Conservation (phyloP, 2,888 invertebrate species). For the Eucriotettix oculatus region DNA sequence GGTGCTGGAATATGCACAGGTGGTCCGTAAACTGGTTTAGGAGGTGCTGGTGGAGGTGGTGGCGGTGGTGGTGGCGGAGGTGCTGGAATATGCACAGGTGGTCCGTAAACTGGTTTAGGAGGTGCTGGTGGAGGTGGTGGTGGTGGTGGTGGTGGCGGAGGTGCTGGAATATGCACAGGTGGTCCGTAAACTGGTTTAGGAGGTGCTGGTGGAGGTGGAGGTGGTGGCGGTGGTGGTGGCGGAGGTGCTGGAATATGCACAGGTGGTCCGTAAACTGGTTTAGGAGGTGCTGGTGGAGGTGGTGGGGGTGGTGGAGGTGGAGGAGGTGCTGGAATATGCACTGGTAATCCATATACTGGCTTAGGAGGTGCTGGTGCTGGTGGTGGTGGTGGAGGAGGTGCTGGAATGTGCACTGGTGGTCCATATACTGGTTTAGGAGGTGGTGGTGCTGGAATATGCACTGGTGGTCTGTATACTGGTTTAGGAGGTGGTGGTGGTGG, state of each 20-base stretch:
- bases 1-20: background rate
- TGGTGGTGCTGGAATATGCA: background rate
- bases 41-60: background rate
- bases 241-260: background rate
- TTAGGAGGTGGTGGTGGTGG: background rate
- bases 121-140: background rate
- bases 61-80: background rate
- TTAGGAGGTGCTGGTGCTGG: background rate
- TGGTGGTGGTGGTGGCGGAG: background rate
- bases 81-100: background rate
- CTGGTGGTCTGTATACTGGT: background rate
- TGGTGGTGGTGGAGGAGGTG: background rate
- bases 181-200: background rate
- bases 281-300: background rate
- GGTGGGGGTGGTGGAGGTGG: background rate
- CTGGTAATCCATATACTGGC: background rate
- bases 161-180: background rate
- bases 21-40: background rate
- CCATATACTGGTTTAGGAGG: background rate
- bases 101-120: background rate
- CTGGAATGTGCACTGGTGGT: no score
- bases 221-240: background rate
- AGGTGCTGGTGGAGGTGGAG: background rate
- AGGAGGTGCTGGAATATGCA: background rate
- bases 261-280: background rate